Conservation (phyloP, 1,140 invertebrate genomes). For the Musca vetustissima region DNA sequence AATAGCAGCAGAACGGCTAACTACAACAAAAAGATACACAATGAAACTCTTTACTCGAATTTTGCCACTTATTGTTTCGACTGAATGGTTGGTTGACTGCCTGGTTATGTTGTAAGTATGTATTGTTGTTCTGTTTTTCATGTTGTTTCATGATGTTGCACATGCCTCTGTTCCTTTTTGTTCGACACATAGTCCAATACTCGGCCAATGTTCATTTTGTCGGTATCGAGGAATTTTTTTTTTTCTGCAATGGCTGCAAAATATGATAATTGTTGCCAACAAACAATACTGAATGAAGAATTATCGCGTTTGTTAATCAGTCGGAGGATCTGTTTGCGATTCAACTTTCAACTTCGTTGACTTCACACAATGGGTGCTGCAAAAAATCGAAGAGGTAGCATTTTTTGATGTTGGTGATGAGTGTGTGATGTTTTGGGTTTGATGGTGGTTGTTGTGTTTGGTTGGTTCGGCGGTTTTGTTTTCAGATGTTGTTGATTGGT, state of each 20-base stretch:
- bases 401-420: neutral
- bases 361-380: slow-evolving; percentile 12
- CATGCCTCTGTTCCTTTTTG: neutral
- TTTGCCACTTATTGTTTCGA: slow-evolving; percentile 19
- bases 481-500: too few relatives aligned
- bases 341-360: slow-evolving; percentile 16
- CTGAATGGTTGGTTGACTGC: too few relatives aligned
- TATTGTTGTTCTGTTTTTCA: too few relatives aligned
- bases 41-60: slow-evolving; percentile 10
- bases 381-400: neutral
- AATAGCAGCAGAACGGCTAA: too few relatives aligned
- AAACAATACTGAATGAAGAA: neutral
- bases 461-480: neutral
- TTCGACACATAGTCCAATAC: neutral
- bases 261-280: slow-evolving; percentile 16
- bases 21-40: neutral
- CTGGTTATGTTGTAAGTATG: too few relatives aligned
- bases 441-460: too few relatives aligned
- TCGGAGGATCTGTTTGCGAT: neutral
- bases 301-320: slow-evolving; percentile 22
- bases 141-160: neutral
- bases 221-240: too few relatives aligned
- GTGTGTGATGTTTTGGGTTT: neutral
- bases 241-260: slow-evolving; percentile 12
- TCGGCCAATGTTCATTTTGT: neutral